Base-by-base conservation (phyloP, 2,113 vertebrate genomes). In the Brachirus orientalis region DNA sequence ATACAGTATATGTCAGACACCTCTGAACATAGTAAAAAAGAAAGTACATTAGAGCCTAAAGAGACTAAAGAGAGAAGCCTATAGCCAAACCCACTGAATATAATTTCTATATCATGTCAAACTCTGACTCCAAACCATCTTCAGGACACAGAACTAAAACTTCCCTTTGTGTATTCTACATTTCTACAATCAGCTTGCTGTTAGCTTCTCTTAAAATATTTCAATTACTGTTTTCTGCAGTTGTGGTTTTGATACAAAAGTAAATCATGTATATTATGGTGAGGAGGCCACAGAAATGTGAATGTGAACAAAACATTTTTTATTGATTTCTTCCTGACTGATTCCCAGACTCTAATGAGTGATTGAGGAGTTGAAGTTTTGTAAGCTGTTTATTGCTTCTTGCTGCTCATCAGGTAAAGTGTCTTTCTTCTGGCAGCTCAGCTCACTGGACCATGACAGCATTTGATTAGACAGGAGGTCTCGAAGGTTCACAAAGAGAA, bases 381-480 rank as follows among this genome's bases (percentile, higher is more conserved):
- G 61, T 77, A 72, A 76, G 81, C 58, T 68, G 70, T 57, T 65
- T 72, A 63, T 68, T n/a, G 61, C 81, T 76, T 81, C 83, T 59
- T 83, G 75, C 69, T 61, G 59, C 69, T 79, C 75, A 64, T 76
- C 46, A 19, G 61, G 52, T 77, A 66, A 58, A 62, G 67, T 28
- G 28, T 28, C 79, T 80, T 86, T 86, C 79, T 84, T 79, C 76
- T 82, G 72, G 77, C 79, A 84, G 85, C 76, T 88, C 74, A 80
- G 80, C 80, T 90, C 84, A 84, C 69, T 86, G 83, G 85, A 88
- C 84, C 90, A 60, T 90, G 86, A 85, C 83, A 79, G 73, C 71
- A 80, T 91, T 91, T 87, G 79, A 89, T 90, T 88, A 88, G 86
- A 86, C 67, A 20, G 71, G 73, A 77, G 73, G 75, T 87, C 88